These are phyloP conservation scores for Manis javanica DNA, from an alignment of 2,797 vertebrate genomes.

Conservation along the genomic window DNA sequence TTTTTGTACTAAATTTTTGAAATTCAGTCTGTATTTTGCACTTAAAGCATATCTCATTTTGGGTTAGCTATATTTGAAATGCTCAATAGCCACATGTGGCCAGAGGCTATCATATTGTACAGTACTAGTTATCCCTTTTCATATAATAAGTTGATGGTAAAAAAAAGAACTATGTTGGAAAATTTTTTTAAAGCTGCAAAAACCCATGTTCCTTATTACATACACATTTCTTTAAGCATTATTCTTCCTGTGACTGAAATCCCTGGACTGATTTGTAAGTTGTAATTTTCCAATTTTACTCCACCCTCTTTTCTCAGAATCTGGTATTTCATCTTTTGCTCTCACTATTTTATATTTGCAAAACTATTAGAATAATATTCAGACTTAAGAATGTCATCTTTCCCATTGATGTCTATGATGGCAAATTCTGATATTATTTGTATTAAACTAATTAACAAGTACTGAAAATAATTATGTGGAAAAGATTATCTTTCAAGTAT, in stretches of 20 bases:
- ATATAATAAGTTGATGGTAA: background rate
- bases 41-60: background rate
- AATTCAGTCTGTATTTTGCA: background rate
- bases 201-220: background rate
- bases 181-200: background rate
- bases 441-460: background rate
- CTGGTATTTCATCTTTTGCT: background rate
- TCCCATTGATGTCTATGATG: background rate
- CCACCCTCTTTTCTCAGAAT: background rate
- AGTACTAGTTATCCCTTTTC: background rate
- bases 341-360: background rate
- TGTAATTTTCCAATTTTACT: background rate
- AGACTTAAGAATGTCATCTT: background rate
- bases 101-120: background rate
- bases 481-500: slow-evolving; percentile 13
- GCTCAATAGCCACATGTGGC: background rate
- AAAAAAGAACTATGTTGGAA: background rate
- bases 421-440: background rate
- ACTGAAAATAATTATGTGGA: background rate
- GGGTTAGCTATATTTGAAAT: background rate
- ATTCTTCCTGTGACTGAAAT: background rate
- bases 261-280: background rate
- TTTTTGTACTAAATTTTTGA: slow-evolving; percentile 10
- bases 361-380: background rate
- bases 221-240: background rate